Conservation (phyloP, 2,797 vertebrate genomes). For the Platyrinchus mystaceus region DNA sequence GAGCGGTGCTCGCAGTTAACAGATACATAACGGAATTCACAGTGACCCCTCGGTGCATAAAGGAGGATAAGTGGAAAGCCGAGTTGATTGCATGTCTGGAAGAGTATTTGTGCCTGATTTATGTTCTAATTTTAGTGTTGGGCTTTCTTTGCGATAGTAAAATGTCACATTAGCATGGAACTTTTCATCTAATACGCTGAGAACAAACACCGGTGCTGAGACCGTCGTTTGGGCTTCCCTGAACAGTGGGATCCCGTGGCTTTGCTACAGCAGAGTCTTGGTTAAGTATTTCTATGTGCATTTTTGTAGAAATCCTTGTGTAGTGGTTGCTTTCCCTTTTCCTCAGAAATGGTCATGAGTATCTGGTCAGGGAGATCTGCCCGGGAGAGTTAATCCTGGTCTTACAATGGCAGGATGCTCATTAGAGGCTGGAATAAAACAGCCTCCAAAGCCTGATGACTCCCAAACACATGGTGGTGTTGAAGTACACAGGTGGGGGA, state of each 20-base stretch:
- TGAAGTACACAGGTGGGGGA: neutral
- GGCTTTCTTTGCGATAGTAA: constrained; percentile 62
- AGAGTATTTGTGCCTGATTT: constrained; percentile 74
- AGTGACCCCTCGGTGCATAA: neutral
- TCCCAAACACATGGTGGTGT: fast-evolving
- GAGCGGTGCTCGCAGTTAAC: neutral
- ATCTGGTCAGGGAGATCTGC: neutral
- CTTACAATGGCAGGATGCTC: fast-evolving
- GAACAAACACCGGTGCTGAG: neutral
- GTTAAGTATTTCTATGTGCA: neutral
- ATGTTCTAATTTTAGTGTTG: constrained; percentile 71
- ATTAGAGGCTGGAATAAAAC: neutral
- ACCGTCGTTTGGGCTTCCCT: neutral
- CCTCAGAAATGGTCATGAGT: neutral
- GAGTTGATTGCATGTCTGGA: constrained; percentile 58
- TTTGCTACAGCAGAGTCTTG: neutral
- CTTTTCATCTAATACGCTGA: constrained; percentile 27
- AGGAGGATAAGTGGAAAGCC: constrained; percentile 57
- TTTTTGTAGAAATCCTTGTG: no score
- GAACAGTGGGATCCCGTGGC: neutral
- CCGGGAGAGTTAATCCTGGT: fast-evolving
- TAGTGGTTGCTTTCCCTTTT: fast-evolving
- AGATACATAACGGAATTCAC: constrained; percentile 5
- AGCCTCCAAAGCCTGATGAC: neutral
- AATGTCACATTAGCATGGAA: constrained; percentile 76